phyloP scores from a whole-genome alignment of 64 coral and sea anemone genomes.

The Montipora efflorescens region DNA sequence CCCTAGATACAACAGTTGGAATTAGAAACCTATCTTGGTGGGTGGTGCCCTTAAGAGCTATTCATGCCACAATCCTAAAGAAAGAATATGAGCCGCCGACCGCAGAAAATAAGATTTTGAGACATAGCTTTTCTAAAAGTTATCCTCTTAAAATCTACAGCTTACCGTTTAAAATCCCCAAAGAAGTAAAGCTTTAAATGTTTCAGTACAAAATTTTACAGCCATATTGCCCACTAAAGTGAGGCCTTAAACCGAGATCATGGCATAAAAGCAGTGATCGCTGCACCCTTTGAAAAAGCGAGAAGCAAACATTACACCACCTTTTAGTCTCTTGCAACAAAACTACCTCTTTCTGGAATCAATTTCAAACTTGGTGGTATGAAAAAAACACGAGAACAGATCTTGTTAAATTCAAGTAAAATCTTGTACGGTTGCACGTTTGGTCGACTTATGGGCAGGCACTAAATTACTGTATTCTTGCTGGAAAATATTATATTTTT shows the following conservation, averaged over 20 bases:
- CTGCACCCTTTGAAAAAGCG: too few relatives aligned
- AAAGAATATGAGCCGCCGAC: not conserved
- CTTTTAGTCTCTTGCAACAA: too few relatives aligned
- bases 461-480: too few relatives aligned
- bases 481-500: too few relatives aligned
- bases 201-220: not conserved
- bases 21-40: too few relatives aligned
- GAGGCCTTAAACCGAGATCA: not conserved
- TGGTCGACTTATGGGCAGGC: too few relatives aligned
- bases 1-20: too few relatives aligned
- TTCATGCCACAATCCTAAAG: not conserved
- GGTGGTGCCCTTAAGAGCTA: not conserved
- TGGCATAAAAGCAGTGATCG: not conserved
- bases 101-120: not conserved
- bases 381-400: not conserved
- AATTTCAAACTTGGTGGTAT: not conserved
- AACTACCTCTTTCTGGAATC: not conserved
- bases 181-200: not conserved
- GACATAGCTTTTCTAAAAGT: not conserved
- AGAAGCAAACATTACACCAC: too few relatives aligned
- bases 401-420: too few relatives aligned
- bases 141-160: not conserved
- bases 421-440: too few relatives aligned
- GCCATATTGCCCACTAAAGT: not conserved
- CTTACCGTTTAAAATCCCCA: not conserved